A percentile compares a stretch with the other conserved stretches of the same genome.
Evolutionary conservation across 2,797 vertebrate genomes (phyloP).

Genomic region (Yasuhikotakia modesta): DNA sequence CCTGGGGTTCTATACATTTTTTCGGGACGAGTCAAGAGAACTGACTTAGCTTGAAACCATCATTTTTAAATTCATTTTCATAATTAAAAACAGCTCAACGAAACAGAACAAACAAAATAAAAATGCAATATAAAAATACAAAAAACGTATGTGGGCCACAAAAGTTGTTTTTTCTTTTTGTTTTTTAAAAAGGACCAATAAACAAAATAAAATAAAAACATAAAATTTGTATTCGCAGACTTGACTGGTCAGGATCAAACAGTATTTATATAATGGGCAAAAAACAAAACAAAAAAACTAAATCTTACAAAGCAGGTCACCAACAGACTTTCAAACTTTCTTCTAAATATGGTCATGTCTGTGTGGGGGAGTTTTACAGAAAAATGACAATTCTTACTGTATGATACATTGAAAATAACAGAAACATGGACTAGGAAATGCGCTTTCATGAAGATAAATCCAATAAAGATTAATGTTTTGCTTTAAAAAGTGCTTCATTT

Average conservation of each 20-base stretch:
- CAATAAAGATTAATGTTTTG: slow-evolving; percentile 73
- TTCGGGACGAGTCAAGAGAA: slow-evolving; percentile 72
- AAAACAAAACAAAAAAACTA: background rate
- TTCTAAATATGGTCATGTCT: slow-evolving; percentile 25
- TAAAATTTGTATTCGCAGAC: background rate
- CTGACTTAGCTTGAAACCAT: slow-evolving; percentile 55
- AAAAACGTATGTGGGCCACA: slow-evolving; percentile 55
- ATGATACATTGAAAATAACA: slow-evolving; percentile 39
- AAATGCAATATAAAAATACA: slow-evolving; percentile 58
- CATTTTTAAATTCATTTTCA: slow-evolving; percentile 60
- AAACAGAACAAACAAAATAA: slow-evolving; percentile 41
- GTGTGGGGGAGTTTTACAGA: slow-evolving; percentile 19
- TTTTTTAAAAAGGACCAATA: slow-evolving; percentile 35
- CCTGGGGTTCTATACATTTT: slow-evolving; percentile 74
- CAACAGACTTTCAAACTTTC: slow-evolving; percentile 13
- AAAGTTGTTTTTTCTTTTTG: slow-evolving; percentile 10
- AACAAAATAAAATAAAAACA: background rate
- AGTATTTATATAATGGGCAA: background rate
- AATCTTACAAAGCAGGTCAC: background rate
- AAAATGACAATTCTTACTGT: slow-evolving; percentile 19
- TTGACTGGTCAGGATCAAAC: background rate
- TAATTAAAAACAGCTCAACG: slow-evolving; percentile 59
- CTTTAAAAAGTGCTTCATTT: slow-evolving; percentile 81
- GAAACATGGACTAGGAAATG: slow-evolving; percentile 45
- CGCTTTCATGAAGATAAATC: slow-evolving; percentile 60